Base-by-base conservation (phyloP, 2,113 vertebrate genomes). In the Mystacornis crossleyi region DNA sequence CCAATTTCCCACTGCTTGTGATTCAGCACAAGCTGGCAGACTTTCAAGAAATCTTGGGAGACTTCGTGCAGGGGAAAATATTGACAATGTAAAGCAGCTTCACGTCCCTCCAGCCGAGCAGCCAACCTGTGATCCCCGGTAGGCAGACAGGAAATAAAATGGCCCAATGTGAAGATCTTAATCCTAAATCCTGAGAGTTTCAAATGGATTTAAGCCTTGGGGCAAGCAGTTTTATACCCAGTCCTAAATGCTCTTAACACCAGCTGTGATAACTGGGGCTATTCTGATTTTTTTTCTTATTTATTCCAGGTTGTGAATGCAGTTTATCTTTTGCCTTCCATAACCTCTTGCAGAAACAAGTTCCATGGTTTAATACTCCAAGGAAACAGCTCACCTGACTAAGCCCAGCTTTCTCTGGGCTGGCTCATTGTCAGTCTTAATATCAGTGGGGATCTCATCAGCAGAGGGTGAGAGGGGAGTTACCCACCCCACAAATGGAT, bases 101-200 rank as follows among this genome's bases (percentile, higher is more conserved):
- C 64, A 21, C 36, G 15, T 78, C 71, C 78, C 13, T 42, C 31
- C 85, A 66, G 34, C 33, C 58, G 23, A 84, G 86, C 26, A 86
- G 72, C 69, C 43, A 73, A 47, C 51, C 72, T 71, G 47, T 84
- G 83, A 86, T 86, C 67, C 64, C 24, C 43, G 54, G 80, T 57
- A 91, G 89, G 83, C 67, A 92, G 72, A 86, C 53, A 64, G 3
- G 28, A 92, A 91, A 84, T 81, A 73, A 92, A 86, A 86, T 78
- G 48, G 12, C 40, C 71, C 57, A 5, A 5, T 51, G 64, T 86
- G 77, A 91, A 95, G 79, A 92, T 91, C 72, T 73, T 93, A 95
- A 89, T 95, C 89, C 86, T 89, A 94, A 94, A 96, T 89, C 93
- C 89, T 88, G 54, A 82, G 31, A 80, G 58, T 88, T 92, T 94